Conservation (phyloP, 2,888 invertebrate genomes). For the Amblyjoppa proteus region DNA sequence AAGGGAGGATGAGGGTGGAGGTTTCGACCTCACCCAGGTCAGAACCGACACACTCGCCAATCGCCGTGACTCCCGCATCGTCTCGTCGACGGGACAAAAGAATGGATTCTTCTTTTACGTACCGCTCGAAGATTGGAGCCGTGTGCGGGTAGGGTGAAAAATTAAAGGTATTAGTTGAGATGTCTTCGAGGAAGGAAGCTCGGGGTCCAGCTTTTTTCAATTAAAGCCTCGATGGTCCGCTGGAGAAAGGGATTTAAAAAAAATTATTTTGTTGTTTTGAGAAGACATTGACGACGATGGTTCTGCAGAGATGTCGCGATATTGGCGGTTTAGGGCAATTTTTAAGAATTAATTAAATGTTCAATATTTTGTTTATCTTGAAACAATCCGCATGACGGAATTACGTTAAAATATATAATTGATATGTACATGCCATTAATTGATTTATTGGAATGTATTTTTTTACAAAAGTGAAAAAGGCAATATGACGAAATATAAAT, state of each 20-base stretch:
- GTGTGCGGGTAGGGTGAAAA: slow-evolving; percentile 41
- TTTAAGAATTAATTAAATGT: not conserved
- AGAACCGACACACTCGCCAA: slow-evolving; percentile 16
- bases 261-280: not conserved
- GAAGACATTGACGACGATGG: not conserved
- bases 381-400: not conserved
- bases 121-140: slow-evolving; percentile 18
- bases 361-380: not conserved
- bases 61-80: slow-evolving; percentile 16
- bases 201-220: not conserved
- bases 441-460: too few species aligned
- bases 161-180: slow-evolving; percentile 55
- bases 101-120: slow-evolving; percentile 5
- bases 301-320: not conserved
- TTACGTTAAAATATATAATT: not conserved
- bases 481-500: too few species aligned
- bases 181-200: not conserved
- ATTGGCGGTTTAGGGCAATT: not conserved
- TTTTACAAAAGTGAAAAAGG: too few species aligned
- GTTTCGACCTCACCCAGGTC: slow-evolving; percentile 20
- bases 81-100: slow-evolving; percentile 10
- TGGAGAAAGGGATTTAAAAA: not conserved
- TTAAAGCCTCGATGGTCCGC: not conserved
- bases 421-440: too few species aligned
- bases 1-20: slow-evolving; percentile 16